phyloP scores from a whole-genome alignment of 2,113 vertebrate species.

The Orycteropus afer region DNA sequence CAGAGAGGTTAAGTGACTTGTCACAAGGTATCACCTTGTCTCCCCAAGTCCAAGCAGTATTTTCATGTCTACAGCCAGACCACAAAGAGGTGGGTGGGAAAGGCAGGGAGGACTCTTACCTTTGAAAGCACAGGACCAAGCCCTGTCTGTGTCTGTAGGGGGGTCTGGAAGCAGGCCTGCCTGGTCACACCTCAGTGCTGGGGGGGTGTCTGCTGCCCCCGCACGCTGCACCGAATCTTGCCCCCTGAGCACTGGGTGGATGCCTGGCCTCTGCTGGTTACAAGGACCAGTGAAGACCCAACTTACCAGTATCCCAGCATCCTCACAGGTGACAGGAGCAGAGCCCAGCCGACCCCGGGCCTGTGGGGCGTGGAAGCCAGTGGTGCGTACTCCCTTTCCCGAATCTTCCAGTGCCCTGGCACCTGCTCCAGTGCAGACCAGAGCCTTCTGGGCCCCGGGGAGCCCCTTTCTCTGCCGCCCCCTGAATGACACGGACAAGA shows the following conservation, averaged over 20 bases:
- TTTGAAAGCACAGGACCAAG: neutral
- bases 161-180: neutral
- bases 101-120: neutral
- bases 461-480: no score
- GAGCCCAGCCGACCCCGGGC: neutral
- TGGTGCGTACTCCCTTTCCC: fast-evolving
- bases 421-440: neutral
- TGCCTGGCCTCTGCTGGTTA: neutral
- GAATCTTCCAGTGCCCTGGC: neutral
- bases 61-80: neutral
- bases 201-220: neutral
- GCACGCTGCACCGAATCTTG: neutral
- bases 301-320: fast-evolving
- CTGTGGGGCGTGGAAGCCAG: fast-evolving
- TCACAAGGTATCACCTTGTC: neutral
- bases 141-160: fast-evolving
- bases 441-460: neutral
- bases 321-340: neutral
- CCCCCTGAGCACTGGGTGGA: fast-evolving
- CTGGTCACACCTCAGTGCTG: neutral
- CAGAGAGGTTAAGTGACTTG: neutral
- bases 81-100: neutral
- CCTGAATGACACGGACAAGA: neutral
- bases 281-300: neutral
- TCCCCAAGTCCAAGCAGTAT: neutral